Percentiles rank a stretch among this genome's conserved stretches.
Evolutionary conservation across 1,140 invertebrate species (phyloP).

Genomic region (Anagrus nilaparvatae): DNA sequence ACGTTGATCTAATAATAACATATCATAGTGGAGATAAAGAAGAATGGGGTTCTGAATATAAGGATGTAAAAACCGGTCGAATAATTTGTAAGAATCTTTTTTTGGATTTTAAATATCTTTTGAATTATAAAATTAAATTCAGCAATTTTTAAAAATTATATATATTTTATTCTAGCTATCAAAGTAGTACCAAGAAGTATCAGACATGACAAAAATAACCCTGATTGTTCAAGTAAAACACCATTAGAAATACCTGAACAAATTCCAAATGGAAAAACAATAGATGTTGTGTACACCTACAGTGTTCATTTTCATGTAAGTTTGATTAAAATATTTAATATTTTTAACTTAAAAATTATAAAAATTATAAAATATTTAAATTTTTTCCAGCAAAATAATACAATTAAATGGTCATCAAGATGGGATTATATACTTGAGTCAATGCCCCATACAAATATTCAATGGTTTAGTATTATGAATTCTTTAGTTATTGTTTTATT

Average conservation of each 20-base stretch:
- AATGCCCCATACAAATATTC: slow-evolving; percentile 97
- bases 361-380: slow-evolving; percentile 5
- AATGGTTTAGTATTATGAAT: slow-evolving; percentile 95
- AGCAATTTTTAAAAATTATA: slow-evolving; percentile 3
- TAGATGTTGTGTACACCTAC: slow-evolving; percentile 80
- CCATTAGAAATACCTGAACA: slow-evolving; percentile 60
- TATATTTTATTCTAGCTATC: slow-evolving; percentile 47
- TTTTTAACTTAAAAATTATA: not conserved
- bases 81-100: slow-evolving; percentile 61
- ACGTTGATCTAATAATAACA: slow-evolving; percentile 85
- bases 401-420: slow-evolving; percentile 94
- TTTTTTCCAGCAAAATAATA: slow-evolving; percentile 55
- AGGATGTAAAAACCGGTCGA: slow-evolving; percentile 72
- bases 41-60: slow-evolving; percentile 72
- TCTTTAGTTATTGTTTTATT: slow-evolving; percentile 83
- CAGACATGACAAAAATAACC: slow-evolving; percentile 46
- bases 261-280: slow-evolving; percentile 41
- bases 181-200: slow-evolving; percentile 74
- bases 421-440: slow-evolving; percentile 99
- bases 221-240: slow-evolving; percentile 45
- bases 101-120: not conserved
- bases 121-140: not conserved
- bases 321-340: slow-evolving; percentile 9
- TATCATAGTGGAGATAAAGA: slow-evolving; percentile 82
- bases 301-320: slow-evolving; percentile 68